These are phyloP conservation scores for Salminus brasiliensis DNA, from an alignment of 2,113 vertebrate genomes.

Conservation along the genomic window DNA sequence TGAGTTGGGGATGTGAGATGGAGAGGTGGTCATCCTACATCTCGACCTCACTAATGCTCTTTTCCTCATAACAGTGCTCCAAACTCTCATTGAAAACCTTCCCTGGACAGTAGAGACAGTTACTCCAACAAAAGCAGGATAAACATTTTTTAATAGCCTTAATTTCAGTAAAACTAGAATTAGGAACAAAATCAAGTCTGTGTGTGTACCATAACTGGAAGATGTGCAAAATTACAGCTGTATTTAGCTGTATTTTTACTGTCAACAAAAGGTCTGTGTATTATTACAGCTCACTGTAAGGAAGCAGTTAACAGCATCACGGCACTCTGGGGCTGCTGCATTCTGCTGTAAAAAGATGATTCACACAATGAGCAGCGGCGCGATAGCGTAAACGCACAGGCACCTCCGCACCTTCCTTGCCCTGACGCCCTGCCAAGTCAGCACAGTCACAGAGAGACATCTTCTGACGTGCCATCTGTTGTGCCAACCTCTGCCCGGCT, in stretches of 20 bases:
- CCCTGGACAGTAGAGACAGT: too few species aligned
- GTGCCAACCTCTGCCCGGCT: slow-evolving; percentile 18
- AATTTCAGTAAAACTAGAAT: neutral
- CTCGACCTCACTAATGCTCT: too few species aligned
- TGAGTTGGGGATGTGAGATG: too few species aligned
- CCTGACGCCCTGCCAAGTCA: slow-evolving; percentile 44
- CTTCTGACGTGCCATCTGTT: slow-evolving; percentile 48
- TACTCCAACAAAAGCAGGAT: too few species aligned
- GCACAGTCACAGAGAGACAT: slow-evolving; percentile 33
- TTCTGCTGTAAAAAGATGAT: slow-evolving; percentile 13
- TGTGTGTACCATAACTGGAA: neutral
- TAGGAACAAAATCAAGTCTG: too few species aligned
- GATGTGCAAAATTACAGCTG: neutral
- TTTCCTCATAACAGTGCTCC: too few species aligned
- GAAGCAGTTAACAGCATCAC: neutral
- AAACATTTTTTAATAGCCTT: too few species aligned
- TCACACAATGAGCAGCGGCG: neutral
- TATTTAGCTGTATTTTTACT: neutral
- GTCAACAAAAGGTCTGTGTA: neutral
- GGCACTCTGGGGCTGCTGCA: neutral
- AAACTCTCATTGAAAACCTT: too few species aligned
- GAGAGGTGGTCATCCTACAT: too few species aligned
- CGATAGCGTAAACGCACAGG: neutral
- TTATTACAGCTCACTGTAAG: neutral
- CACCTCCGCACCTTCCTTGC: slow-evolving; percentile 17